Evolutionary conservation across 2,888 invertebrate genomes (phyloP).

Genomic region (Cactoblastis cactorum): DNA sequence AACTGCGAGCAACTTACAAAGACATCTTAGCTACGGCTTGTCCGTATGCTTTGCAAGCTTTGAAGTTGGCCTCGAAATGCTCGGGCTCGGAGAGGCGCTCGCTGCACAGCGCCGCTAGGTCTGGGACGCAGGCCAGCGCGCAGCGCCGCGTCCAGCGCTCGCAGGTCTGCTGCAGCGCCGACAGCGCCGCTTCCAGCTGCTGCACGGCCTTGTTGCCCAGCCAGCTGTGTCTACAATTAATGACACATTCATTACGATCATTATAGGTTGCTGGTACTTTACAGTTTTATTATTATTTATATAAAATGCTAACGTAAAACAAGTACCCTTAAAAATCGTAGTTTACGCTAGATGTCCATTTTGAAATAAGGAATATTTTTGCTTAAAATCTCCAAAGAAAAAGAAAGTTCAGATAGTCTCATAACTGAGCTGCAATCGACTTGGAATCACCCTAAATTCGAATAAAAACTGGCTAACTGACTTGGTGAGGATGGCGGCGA

Average conservation of each 20-base stretch:
- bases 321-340: too few species aligned
- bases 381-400: too few species aligned
- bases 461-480: conserved; percentile 19
- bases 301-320: too few species aligned
- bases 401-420: too few species aligned
- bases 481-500: conserved; percentile 84
- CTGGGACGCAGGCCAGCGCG: conserved; percentile 85
- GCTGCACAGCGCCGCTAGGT: conserved; percentile 85
- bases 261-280: too few species aligned
- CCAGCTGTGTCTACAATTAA: conserved; percentile 86
- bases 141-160: conserved; percentile 86
- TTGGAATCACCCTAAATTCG: too few species aligned
- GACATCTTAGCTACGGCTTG: conserved; percentile 95
- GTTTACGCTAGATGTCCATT: too few species aligned
- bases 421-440: too few species aligned
- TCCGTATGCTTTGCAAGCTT: conserved; percentile 92
- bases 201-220: conserved; percentile 86
- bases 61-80: conserved; percentile 94
- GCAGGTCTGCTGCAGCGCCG: conserved; percentile 81
- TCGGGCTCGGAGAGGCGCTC: conserved; percentile 83
- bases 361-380: too few species aligned
- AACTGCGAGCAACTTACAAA: too few species aligned
- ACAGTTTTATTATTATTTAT: too few species aligned
- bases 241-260: too few species aligned
- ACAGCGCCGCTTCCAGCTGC: conserved; percentile 86